Conservation (phyloP, 2,888 invertebrate species). For the Latheticus oryzae region DNA sequence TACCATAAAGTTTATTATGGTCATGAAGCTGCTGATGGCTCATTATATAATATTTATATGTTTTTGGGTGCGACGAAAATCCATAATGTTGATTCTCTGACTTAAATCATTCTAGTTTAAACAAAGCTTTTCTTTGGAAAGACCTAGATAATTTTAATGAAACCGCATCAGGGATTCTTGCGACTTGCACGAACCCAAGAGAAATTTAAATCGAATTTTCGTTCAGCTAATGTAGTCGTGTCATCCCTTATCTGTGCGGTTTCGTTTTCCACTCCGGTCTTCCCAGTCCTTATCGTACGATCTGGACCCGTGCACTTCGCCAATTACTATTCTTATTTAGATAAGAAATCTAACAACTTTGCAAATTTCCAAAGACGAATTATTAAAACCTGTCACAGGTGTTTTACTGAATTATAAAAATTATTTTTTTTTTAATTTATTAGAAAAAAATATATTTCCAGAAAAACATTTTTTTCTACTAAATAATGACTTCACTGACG, state of each 20-base stretch:
- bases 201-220: conserved; percentile 59
- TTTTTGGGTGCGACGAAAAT: conserved; percentile 40
- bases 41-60: conserved; percentile 52
- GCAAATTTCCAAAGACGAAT: conserved; percentile 39
- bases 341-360: conserved; percentile 45
- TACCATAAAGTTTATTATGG: conserved; percentile 49
- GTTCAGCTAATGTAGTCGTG: conserved; percentile 55
- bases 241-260: conserved; percentile 59
- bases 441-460: too few species aligned
- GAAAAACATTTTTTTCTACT: too few species aligned
- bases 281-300: conserved; percentile 32
- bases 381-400: conserved; percentile 28
- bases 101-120: conserved; percentile 34
- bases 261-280: conserved; percentile 47
- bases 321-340: conserved; percentile 55
- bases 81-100: conserved; percentile 15
- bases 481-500: too few species aligned
- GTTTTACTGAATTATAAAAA: conserved; percentile 17
- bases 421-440: too few species aligned
- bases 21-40: conserved; percentile 47
- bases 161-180: conserved; percentile 29
- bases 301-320: conserved; percentile 45
- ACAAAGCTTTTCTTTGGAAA: too few species aligned
- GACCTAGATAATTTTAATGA: conserved; percentile 4
- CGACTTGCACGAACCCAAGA: conserved; percentile 33